Conservation (phyloP, 2,888 invertebrate genomes). For the Perdita meconis region DNA sequence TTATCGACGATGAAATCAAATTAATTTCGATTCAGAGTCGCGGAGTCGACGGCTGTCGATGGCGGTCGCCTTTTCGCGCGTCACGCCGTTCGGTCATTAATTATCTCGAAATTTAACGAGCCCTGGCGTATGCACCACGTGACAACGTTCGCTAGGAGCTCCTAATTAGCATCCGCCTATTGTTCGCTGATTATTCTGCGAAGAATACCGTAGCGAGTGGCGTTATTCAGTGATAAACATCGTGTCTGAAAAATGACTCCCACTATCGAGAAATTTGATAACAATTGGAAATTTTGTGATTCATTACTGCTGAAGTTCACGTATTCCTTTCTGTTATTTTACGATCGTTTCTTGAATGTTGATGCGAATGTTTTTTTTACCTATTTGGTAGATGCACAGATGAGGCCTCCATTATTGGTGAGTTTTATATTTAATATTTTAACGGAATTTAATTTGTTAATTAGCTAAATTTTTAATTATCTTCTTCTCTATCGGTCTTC, state of each 20-base stretch:
- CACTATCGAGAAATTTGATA: neutral
- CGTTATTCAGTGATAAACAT: neutral
- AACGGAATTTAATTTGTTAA: too few relatives aligned
- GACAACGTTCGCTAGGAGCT: slow-evolving; percentile 30
- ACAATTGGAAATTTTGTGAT: neutral
- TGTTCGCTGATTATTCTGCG: slow-evolving; percentile 27
- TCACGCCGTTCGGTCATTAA: slow-evolving; percentile 49
- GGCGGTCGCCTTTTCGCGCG: slow-evolving; percentile 47
- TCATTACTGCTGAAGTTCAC: too few relatives aligned
- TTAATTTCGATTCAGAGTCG: slow-evolving; percentile 44
- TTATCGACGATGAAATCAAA: slow-evolving; percentile 46
- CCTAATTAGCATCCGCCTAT: slow-evolving; percentile 52
- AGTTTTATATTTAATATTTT: too few relatives aligned
- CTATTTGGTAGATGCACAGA: too few relatives aligned
- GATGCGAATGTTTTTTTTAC: too few relatives aligned
- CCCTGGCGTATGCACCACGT: slow-evolving; percentile 17
- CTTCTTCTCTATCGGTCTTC: too few relatives aligned
- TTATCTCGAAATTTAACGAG: slow-evolving; percentile 53
- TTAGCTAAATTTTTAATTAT: too few relatives aligned
- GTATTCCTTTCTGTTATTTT: too few relatives aligned
- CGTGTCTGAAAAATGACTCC: neutral
- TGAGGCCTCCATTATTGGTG: neutral
- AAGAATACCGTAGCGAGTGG: neutral
- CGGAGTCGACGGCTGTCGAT: slow-evolving; percentile 36
- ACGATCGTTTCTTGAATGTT: too few relatives aligned